Conservation (phyloP, 2,888 invertebrate genomes). For the Amphipyra berbera region DNA sequence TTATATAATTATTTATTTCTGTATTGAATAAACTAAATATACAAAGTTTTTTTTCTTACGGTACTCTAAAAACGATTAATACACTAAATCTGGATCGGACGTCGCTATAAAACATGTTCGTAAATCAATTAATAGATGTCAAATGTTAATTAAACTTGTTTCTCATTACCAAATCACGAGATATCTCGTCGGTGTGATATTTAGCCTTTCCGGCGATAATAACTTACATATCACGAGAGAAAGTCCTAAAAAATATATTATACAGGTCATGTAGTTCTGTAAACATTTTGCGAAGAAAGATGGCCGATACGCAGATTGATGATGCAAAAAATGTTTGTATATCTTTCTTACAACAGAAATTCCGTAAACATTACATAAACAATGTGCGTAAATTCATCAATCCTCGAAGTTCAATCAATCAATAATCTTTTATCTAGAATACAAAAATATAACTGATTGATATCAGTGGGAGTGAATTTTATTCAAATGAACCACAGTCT, state of each 20-base stretch:
- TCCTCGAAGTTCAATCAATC: constrained; percentile 33
- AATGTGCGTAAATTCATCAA: constrained; percentile 26
- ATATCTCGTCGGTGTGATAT: constrained; percentile 4
- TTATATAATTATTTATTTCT: not conserved
- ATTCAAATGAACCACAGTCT: constrained; percentile 43
- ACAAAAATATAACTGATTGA: constrained; percentile 30
- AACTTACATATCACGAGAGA: constrained; percentile 10
- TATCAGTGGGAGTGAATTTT: constrained; percentile 29
- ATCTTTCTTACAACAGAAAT: constrained; percentile 26
- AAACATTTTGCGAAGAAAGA: constrained; percentile 4
- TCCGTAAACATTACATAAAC: constrained; percentile 16
- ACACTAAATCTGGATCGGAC: constrained; percentile 63
- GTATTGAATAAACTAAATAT: not conserved
- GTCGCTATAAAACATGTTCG: constrained; percentile 58
- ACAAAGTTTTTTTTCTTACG: constrained; percentile 20
- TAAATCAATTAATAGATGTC: constrained; percentile 67
- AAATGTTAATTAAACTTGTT: constrained; percentile 65
- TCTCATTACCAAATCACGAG: constrained; percentile 32
- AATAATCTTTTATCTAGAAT: constrained; percentile 25
- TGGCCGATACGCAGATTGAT: constrained; percentile 6
- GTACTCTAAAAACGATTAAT: constrained; percentile 52
- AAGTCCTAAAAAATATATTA: constrained; percentile 18
- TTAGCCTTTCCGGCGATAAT: not conserved
- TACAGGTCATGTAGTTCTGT: not conserved
- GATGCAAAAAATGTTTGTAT: constrained; percentile 38